Evolutionary conservation across 2,113 vertebrate genomes (phyloP), one percentile per base, ranked within the genome.

Genomic region (Fregata magnificens): DNA sequence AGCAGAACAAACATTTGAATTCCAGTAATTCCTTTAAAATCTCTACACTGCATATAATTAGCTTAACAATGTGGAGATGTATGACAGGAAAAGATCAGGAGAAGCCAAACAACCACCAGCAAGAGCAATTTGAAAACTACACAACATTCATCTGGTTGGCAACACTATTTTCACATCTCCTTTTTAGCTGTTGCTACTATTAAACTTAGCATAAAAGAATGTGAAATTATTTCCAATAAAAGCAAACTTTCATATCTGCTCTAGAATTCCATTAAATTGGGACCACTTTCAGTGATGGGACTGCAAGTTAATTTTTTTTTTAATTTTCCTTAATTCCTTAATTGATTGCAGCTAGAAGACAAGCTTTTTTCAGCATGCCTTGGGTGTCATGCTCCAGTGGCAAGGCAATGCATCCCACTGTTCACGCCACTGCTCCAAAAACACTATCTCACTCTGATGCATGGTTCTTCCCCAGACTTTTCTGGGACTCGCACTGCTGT

Each of bases 391-490:
- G 74, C 24, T 63, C 17, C 55, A 17, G 25, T 4, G 1, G 25
- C 63, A 40, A 40, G 29, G 21, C 12, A 0, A 29, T 8, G 13
- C 10, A 4, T 45, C 32, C 13, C 2, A 9, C 52, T 55, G 28
- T 10, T 72, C 62, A 36, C 26, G 21, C 16, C 1, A 0, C n/a
- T 65, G 62, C 8, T 55, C 21, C 59, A 65, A 70, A 89, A 55
- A 2, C 6, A 3, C 6, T 18, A 0, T 19, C 65, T 52, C 15
- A 1, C 47, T 56, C 34, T 9, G 3, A 7, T 15, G 53, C 22
- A 5, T 0, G 28, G 20, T 5, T 59, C 62, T 63, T 17, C 29
- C 44, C 26, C 3, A 8, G 44, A 24, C 16, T 26, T 72, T 44
- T n/a, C 34, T 55, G 61, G 32, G 40, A 40, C 17, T 63, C 1